phyloP scores from a whole-genome alignment of 2,888 invertebrate species.

The Metellina segmentata region DNA sequence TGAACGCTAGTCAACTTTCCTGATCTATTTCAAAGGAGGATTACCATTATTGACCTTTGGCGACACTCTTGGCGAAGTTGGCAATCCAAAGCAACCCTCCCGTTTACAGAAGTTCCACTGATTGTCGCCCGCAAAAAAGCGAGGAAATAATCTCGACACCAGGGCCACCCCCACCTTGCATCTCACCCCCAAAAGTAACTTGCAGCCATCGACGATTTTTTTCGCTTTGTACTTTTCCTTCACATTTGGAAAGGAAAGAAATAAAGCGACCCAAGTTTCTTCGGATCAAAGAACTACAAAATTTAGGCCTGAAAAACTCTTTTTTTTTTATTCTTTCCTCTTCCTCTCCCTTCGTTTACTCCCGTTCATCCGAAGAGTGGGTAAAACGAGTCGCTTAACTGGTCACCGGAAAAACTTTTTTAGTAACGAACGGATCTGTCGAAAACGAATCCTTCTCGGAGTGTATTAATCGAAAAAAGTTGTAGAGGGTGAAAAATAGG shows the following conservation, averaged over 20 bases:
- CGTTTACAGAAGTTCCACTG: constrained; percentile 7
- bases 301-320: constrained; percentile 32
- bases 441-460: neutral
- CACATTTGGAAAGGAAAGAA: neutral
- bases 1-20: too few relatives aligned
- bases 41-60: too few relatives aligned
- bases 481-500: neutral
- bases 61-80: too few relatives aligned
- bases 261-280: neutral
- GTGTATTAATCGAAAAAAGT: neutral
- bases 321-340: neutral
- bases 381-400: constrained; percentile 21
- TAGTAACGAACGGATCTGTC: neutral
- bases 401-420: constrained; percentile 32
- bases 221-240: neutral
- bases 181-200: constrained; percentile 8
- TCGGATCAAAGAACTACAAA: constrained; percentile 26
- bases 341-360: neutral
- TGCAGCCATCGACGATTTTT: neutral
- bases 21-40: too few relatives aligned
- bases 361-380: neutral
- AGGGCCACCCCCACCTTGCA: constrained; percentile 15
- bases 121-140: constrained; percentile 37
- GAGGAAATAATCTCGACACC: constrained; percentile 47
- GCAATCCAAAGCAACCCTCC: constrained; percentile 9